phyloP scores from a whole-genome alignment of 2,888 invertebrate species.

The Deroplatys truncata region DNA sequence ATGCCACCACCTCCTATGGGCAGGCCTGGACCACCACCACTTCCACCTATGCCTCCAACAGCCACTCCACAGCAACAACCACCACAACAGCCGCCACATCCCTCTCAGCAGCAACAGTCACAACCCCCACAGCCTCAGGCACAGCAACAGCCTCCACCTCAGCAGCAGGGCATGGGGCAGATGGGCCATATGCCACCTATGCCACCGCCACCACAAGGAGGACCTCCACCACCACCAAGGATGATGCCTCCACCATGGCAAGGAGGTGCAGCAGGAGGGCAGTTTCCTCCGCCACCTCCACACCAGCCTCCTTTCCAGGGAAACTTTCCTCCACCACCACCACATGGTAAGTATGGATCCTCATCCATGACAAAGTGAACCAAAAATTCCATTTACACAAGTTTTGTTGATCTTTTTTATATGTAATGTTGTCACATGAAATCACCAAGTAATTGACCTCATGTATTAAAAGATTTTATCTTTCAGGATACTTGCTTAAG shows the following conservation, averaged over 20 bases:
- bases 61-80: background rate
- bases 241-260: constrained; percentile 34
- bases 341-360: constrained; percentile 45
- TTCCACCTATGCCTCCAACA: constrained; percentile 37
- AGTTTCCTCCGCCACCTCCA: constrained; percentile 42
- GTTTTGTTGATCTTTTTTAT: background rate
- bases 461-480: no score
- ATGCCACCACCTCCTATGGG: constrained; percentile 33
- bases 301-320: constrained; percentile 37
- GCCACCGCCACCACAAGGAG: constrained; percentile 25
- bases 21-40: constrained; percentile 44
- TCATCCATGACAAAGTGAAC: background rate
- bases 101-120: background rate
- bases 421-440: no score
- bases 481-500: background rate
- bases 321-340: constrained; percentile 53
- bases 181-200: constrained; percentile 26
- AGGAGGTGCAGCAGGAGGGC: constrained; percentile 35
- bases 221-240: constrained; percentile 30
- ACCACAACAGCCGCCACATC: background rate
- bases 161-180: constrained; percentile 21
- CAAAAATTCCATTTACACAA: background rate
- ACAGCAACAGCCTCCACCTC: background rate
- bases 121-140: background rate
- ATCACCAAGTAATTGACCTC: no score